Base-by-base conservation (phyloP, 2,888 invertebrate species). In the Megaustenia siamemsis region DNA sequence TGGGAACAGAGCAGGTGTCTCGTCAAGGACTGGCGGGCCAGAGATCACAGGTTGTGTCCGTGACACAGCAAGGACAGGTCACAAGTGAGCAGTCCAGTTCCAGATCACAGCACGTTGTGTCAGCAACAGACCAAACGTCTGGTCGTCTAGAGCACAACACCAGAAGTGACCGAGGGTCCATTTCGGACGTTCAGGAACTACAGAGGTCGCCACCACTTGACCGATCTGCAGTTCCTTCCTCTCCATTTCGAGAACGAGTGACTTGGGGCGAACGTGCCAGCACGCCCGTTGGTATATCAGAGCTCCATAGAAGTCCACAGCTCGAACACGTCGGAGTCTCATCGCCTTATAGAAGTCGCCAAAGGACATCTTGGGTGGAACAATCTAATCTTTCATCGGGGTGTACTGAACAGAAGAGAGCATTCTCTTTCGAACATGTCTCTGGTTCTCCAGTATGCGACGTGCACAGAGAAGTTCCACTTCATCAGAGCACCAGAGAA, bases 311-410 rank as follows among this genome's bases (percentile, higher is more conserved):
- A 43, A 82, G 83, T 24, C 83, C 83, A 24, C 83, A 77, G 24
- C 35, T 77, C 0, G 83, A 83, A 35, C 77, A 78, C 63, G 69
- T 68, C 10, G 83, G 56, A 4, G 10, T 77, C 3, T 78, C 83
- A 12, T 83, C 83, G 28, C 83, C 83, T n/a, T 77, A 45, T 49
- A 40, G 83, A 38, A 83, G 83, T 40, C 66, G 83, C 4, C 84
- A 84, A 28, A 79, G 84, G 80, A 49, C 84, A n/a, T 84, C 84
- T 12, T 84, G 84, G 84, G 40, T 84, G 8, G 84, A 84, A 35
- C 84, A 80, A 38, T 71, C 84, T 28, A 83, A 83, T 32, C 8
- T 83, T 15, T 45, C 83, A 0, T 71, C 71, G 6, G 66, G 76
- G 6, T 35, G 71, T 53, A 82, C 76, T 24, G 82, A 82, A 38